These are phyloP conservation scores for Hydraecia micacea DNA, from an alignment of 2,888 invertebrate genomes.

Conservation along the genomic window DNA sequence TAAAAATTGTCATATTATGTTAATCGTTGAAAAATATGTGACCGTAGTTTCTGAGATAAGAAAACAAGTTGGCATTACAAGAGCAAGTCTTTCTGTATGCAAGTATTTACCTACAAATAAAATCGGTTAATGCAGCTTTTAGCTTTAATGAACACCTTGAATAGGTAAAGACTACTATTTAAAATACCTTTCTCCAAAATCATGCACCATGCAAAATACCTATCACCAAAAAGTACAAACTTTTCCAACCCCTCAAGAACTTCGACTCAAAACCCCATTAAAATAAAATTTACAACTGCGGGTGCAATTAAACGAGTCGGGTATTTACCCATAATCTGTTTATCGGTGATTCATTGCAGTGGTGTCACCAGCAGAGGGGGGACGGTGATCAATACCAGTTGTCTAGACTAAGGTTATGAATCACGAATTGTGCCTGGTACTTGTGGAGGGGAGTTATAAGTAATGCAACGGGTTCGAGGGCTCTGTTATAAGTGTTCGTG, in stretches of 20 bases:
- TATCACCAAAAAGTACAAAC: background rate
- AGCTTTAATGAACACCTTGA: background rate
- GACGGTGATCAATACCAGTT: slow-evolving; percentile 60
- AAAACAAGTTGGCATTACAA: background rate
- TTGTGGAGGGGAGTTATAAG: slow-evolving; percentile 16
- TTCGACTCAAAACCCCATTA: slow-evolving; percentile 31
- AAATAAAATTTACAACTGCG: slow-evolving; percentile 60
- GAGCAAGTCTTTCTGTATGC: background rate
- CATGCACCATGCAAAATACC: background rate
- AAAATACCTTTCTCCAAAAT: background rate
- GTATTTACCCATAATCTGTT: slow-evolving; percentile 61
- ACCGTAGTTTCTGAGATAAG: background rate
- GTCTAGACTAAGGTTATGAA: slow-evolving; percentile 63
- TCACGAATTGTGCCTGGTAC: slow-evolving; percentile 4
- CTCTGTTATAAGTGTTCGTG: slow-evolving; percentile 3
- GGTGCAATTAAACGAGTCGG: slow-evolving; percentile 58
- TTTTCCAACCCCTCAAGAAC: slow-evolving; percentile 24
- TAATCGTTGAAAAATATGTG: background rate
- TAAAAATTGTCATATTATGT: background rate
- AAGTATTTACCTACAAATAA: background rate
- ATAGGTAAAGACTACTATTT: no score
- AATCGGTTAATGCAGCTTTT: background rate
- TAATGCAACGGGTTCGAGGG: slow-evolving; percentile 28
- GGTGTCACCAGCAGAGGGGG: slow-evolving; percentile 53
- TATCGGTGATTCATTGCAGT: slow-evolving; percentile 63